Base-by-base conservation (phyloP, 2,113 vertebrate species). In the Engystomops pustulosus region DNA sequence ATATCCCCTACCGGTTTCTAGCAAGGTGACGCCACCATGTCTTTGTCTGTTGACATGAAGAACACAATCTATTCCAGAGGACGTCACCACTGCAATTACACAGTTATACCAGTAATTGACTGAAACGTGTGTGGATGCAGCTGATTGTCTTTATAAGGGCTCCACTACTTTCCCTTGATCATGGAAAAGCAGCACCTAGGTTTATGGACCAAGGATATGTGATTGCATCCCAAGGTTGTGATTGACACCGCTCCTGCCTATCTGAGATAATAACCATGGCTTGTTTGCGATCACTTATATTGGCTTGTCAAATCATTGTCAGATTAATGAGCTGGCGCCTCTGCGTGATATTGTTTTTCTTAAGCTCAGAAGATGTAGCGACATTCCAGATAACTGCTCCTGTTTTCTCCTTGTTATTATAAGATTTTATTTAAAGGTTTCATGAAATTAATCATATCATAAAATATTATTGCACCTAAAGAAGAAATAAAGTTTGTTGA, bases 241-340 rank as follows among this genome's bases (percentile, higher is more conserved):
- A 84, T 67, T 77, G 82, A 68, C 82, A 41, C 3, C 0, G 51
- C 81, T 83, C 70, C 25, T 83, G 70, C 70, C 62, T 69, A 38
- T 68, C 27, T 68, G 72, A 55, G 72, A 84, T 84, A 78, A 84
- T 84, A 67, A 77, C 47, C 41, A 69, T 41, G 45, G 72, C 72
- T 84, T 84, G 58, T 84, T 84, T 53, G 60, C 23, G 30, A 69
- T 84, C 60, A 41, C 45, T 84, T 78, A 65, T 83, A 75, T 78
- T 67, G 44, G 58, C 72, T 84, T 84, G 82, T 84, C 82, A 77
- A 51, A 77, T 84, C 44, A 68, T 77, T 78, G 82, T 78, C 82
- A 69, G 82, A 78, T 84, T 77, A 78, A 84, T 77, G 82, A 84
- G 82, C 44, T 53, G 71, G 62, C 53, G 49, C 70, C 81, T 83